Base-by-base conservation (phyloP, 2,113 vertebrate genomes). In the Clarias gariepinus region DNA sequence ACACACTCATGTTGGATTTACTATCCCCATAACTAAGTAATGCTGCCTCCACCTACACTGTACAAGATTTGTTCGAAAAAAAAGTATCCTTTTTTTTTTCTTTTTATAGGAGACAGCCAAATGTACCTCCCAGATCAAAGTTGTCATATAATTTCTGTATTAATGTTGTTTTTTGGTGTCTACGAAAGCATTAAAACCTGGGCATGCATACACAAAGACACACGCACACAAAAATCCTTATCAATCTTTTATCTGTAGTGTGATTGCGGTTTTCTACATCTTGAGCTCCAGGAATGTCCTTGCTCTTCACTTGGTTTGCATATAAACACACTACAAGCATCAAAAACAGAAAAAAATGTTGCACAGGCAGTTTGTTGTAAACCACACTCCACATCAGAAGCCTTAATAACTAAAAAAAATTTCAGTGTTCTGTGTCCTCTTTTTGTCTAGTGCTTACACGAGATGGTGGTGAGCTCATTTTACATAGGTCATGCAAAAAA, bases 251-350 rank as follows among this genome's bases (percentile, higher is more conserved):
- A 73, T 18, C 28, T 55, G 19, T 47, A 78, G 41, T 78, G 47
- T 57, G 25, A 87, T 9, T 82, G 61, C 4, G 28, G 28, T 83
- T 82, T 68, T 68, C 30, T 28, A 36, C 9, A 11, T 30, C 61
- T 28, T 18, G 47, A 68, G 10, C 5, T n/a, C 36, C 33, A 73
- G 68, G 76, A 88, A 87, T 78, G 81, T 53, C 12, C 30, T 60
- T 33, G 15, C 33, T 41, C 53, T 84, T 63, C n/a, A 73, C 28
- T 60, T 11, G 36, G n/a, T 36, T 69, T 0, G 4, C 1, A 19
- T 33, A 41, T 36, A 68, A 58, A 58, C 52, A 68, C 12, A 53
- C 52, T 11, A 28, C 21, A 60, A 30, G 47, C 64, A 57, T 19
- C n/a, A 68, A 69, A 85, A 78, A 66, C 73, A 55, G 60, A 57